phyloP scores from a whole-genome alignment of 2,797 vertebrate species.

The Gobionotothen gibberifrons region DNA sequence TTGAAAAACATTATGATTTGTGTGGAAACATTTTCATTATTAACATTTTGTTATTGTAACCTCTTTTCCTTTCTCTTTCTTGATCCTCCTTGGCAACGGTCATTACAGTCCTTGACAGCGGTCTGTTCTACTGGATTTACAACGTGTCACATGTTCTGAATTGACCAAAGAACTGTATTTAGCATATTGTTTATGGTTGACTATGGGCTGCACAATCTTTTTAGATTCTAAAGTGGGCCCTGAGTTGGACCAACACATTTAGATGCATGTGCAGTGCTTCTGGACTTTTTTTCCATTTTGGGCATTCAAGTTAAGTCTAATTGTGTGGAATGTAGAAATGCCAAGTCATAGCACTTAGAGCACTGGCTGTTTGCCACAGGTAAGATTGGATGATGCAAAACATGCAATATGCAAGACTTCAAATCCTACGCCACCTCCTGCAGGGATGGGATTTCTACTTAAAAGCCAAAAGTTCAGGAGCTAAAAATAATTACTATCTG shows the following conservation, averaged over 20 bases:
- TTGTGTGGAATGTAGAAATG: conserved; percentile 11
- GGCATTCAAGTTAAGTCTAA: conserved; percentile 6
- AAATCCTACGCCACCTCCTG: background rate
- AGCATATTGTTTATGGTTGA: too few relatives aligned
- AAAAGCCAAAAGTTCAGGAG: background rate
- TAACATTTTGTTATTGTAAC: too few relatives aligned
- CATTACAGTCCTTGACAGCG: too few relatives aligned
- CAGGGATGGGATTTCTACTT: background rate
- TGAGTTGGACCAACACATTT: background rate
- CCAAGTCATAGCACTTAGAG: conserved; percentile 8
- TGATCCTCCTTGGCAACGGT: too few relatives aligned
- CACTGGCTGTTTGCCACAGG: conserved; percentile 23
- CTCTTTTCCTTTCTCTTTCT: too few relatives aligned
- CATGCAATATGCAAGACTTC: background rate
- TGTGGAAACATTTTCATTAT: too few relatives aligned
- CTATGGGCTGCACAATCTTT: too few relatives aligned
- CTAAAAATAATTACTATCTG: background rate
- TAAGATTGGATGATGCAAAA: background rate
- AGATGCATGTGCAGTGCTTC: background rate
- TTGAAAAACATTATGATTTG: too few relatives aligned
- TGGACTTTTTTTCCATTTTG: conserved; percentile 19
- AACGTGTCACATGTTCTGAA: too few relatives aligned
- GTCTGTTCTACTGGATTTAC: too few relatives aligned
- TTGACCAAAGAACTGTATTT: too few relatives aligned
- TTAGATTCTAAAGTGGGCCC: too few relatives aligned